Conservation (phyloP, 2,113 vertebrate species). For the Calidris pugnax region DNA sequence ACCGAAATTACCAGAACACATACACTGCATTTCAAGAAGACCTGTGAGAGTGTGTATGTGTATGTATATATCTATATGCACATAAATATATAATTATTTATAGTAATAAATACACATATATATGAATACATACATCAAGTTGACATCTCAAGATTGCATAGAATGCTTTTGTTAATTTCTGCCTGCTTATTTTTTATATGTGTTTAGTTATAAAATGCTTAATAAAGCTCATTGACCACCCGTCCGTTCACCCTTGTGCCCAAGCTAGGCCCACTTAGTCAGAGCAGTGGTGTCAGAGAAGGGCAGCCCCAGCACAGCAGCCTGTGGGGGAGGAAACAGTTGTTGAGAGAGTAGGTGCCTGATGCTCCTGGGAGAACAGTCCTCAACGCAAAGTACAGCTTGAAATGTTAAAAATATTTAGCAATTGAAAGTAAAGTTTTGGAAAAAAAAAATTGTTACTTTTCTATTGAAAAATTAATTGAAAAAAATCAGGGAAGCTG, state of each 20-base stretch:
- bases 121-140: not conserved
- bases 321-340: not conserved
- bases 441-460: not conserved
- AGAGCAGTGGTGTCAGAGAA: not conserved
- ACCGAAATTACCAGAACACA: not conserved
- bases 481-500: not conserved
- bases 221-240: not conserved
- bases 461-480: not conserved
- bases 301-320: not conserved
- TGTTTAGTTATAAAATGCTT: not conserved
- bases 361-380: not conserved
- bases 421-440: not conserved
- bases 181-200: not conserved
- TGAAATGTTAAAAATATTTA: not conserved
- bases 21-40: not conserved
- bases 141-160: not conserved
- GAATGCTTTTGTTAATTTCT: not conserved
- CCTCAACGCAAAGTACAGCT: not conserved
- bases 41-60: fast-evolving
- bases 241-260: not conserved
- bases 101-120: not conserved
- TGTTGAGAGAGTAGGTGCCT: not conserved
- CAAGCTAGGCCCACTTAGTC: not conserved
- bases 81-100: not conserved
- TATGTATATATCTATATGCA: not conserved